These are phyloP conservation scores for Actias luna DNA, from an alignment of 2,888 invertebrate genomes.

Conservation along the genomic window DNA sequence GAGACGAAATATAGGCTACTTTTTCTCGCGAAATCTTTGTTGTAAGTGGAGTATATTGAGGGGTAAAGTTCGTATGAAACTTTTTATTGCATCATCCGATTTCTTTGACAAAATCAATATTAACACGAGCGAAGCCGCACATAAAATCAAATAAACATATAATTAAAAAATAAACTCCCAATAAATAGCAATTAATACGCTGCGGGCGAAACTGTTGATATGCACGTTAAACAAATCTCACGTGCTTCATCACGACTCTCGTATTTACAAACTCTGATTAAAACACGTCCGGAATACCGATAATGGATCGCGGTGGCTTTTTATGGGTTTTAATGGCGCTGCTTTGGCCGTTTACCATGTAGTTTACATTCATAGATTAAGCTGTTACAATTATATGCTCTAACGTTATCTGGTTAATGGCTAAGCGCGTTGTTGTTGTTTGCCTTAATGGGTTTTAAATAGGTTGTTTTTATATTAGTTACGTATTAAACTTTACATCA, in stretches of 20 bases:
- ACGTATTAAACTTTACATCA: no score
- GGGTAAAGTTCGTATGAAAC: no score
- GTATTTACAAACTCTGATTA: constrained; percentile 46
- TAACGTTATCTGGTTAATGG: background rate
- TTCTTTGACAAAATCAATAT: no score
- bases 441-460: background rate
- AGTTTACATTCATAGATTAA: constrained; percentile 10
- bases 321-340: constrained; percentile 20
- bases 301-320: constrained; percentile 23
- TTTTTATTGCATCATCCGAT: no score
- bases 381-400: constrained; percentile 13
- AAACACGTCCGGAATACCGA: constrained; percentile 42
- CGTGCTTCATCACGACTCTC: constrained; percentile 39
- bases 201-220: background rate
- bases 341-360: constrained; percentile 14
- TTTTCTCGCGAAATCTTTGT: no score
- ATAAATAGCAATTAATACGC: background rate
- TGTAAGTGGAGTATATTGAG: no score
- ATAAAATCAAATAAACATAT: background rate
- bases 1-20: no score
- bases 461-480: background rate
- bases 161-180: background rate
- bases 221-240: constrained; percentile 28
- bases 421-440: background rate
- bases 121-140: no score